Base-by-base conservation (phyloP, 2,888 invertebrate genomes). In the Dione vanillae region DNA sequence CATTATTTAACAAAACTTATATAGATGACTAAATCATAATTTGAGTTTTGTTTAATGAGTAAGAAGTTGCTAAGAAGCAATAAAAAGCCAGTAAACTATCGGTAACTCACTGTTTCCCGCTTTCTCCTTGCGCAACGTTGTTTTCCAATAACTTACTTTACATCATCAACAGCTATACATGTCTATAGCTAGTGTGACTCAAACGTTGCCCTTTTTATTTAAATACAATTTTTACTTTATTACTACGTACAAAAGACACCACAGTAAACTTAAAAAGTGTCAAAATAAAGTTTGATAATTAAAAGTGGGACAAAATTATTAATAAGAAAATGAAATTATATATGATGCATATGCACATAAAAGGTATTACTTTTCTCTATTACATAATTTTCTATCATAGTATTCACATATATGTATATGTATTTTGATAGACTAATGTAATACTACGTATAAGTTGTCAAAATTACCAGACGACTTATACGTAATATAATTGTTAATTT, bases 41-140 rank as follows among this genome's bases (percentile, higher is more conserved):
- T 40, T 54, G 19, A 69, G 54, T 47, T 47, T 47, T 62, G 47
- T 62, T 52, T 54, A 68, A 73, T 69, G 51, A 67, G 67, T 69
- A 64, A 71, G 27, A 56, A 52, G 66, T 72, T 59, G 52, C 54
- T 69, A 67, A 71, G 65, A 69, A 67, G 47, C 65, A 67, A 45
- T 65, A 72, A 74, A 65, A 67, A 67, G 54, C 79, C 76, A 78
- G 80, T 82, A 81, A 83, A 83, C 80, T 82, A 82, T 81, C 78
- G 81, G 85, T 86, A 87, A 82, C 81, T 85, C 80, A 82, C 79
- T 78, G 80, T 83, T 87, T 86, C 81, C 85, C 84, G 82, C 89
- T 92, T 91, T 92, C 91, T 83, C 83, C 79, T 89, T 88, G 83
- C 85, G 83, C 80, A 83, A 84, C 81, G 77, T 80, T 83, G 84